Base-by-base conservation (phyloP, 2,113 vertebrate species). In the Corythaeola cristata region DNA sequence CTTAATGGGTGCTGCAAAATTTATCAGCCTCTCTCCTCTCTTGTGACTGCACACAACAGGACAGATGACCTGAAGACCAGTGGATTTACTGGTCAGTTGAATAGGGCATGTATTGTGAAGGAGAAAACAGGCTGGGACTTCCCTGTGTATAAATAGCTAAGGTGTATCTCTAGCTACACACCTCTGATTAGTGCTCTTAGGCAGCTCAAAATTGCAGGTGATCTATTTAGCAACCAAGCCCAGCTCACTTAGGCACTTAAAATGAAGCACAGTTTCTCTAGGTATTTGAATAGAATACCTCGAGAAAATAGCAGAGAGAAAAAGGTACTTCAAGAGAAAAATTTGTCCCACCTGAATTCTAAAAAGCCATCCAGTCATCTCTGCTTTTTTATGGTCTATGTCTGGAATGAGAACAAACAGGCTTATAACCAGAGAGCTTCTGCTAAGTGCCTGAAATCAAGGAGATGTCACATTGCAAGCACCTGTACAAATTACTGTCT, bases 371-470 rank as follows among this genome's bases (percentile, higher is more conserved):
- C 30, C 37, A 76, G 47, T 67, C 64, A 59, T 80, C 59, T 77
- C 41, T 69, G 26, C 16, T 47, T 95, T 92, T 90, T 81, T 67
- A 90, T 33, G 23, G 78, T 60, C 50, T 87, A n/a, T 67, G 68
- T 52, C 85, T 94, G 85, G 67, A 91, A 91, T 76, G 45, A 97
- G 58, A 52, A 92, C 83, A 91, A 94, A 79, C 62, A 95, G 79
- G 71, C 59, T 88, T 80, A 80, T 19, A 96, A 83, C 19, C 45
- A 84, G 79, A 83, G 32, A 93, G 52, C 64, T 95, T 86, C 89
- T 84, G 63, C 47, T 59, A 92, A 93, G 55, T 92, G 91, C 76
- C n/a, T 86, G 85, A 92, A 95, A 97, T 97, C 66, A 89, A 75
- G 71, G 58, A 82, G 37, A 75, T 84, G 80, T 90, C 89, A 89